Evolutionary conservation across 1,140 invertebrate genomes (phyloP).

Genomic region (Mizuhopecten yessoensis): DNA sequence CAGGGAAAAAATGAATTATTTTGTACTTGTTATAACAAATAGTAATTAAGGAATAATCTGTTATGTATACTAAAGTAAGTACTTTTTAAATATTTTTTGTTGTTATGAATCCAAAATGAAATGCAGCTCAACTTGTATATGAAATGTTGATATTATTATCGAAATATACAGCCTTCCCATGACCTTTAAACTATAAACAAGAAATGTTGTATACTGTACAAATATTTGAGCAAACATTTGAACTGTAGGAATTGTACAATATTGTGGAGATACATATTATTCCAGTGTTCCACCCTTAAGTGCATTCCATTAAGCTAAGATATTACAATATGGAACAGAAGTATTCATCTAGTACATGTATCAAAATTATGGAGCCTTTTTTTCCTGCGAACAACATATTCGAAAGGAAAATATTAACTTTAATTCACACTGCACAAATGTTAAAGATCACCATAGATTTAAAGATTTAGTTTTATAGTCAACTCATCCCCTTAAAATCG

Average conservation of each 20-base stretch:
- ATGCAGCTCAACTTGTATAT: conserved; percentile 3
- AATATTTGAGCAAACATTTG: neutral
- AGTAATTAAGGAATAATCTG: neutral
- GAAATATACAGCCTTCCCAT: neutral
- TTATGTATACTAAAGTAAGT: neutral
- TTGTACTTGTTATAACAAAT: too few species aligned
- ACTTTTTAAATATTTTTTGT: neutral
- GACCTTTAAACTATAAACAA: neutral
- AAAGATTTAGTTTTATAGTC: too few species aligned
- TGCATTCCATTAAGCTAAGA: neutral
- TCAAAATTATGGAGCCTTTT: too few species aligned
- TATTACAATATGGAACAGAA: too few species aligned
- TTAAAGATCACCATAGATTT: too few species aligned
- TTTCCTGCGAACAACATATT: too few species aligned
- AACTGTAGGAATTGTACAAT: neutral
- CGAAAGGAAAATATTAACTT: too few species aligned
- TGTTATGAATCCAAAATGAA: neutral
- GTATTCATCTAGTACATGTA: too few species aligned
- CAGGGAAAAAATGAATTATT: too few species aligned
- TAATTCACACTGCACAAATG: too few species aligned
- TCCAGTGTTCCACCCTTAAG: neutral
- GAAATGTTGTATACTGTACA: neutral
- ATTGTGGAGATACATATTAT: neutral
- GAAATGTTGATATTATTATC: neutral
- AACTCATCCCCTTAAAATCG: too few species aligned